Evolutionary conservation across 2,113 vertebrate genomes (phyloP), one percentile per base, ranked within the genome.

Genomic region (Tetrax tetrax): DNA sequence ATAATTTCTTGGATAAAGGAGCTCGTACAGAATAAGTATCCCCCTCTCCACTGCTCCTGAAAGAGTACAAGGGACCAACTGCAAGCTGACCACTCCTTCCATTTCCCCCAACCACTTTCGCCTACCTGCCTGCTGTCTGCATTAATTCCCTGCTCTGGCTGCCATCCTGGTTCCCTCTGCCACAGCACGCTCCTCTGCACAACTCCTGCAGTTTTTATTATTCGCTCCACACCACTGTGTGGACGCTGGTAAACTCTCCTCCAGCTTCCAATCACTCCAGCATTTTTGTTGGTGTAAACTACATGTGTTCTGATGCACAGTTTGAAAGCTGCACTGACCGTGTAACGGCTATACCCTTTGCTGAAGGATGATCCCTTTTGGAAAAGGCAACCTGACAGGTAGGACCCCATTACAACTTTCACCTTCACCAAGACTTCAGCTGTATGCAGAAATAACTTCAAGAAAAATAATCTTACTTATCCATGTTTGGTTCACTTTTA

Each of bases 111-210:
- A 7, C 23, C 20, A 19, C 19, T 4, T 63, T 56, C 25, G 83
- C 61, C 66, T n/a, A 18, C 51, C 69, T 20, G 18, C 4, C n/a
- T 45, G 17, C 51, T 8, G 4, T 16, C 43, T 64, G 38, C 81
- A 51, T 28, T 4, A 11, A 23, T n/a, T 45, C 50, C 27, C 45
- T 22, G 12, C 54, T 35, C 59, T 28, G 14, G n/a, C 35, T 56
- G 74, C 27, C 27, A 12, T n/a, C 24, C 24, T 0, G 0, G 53
- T 6, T 41, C 20, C 54, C 43, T 61, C 37, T 0, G 0, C 12
- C 0, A 0, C 50, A 31, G 29, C 0, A 1, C 11, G 22, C 43
- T 38, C 51, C 41, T 12, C 5, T 9, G 25, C 21, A n/a, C 59
- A 60, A 8, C 59, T 68, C 59, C 70, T 61, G 33, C 45, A 7